Percentiles rank a stretch among this genome's conserved stretches.
Conservation (phyloP, 2,888 invertebrate species). For the Tipula confusa region DNA sequence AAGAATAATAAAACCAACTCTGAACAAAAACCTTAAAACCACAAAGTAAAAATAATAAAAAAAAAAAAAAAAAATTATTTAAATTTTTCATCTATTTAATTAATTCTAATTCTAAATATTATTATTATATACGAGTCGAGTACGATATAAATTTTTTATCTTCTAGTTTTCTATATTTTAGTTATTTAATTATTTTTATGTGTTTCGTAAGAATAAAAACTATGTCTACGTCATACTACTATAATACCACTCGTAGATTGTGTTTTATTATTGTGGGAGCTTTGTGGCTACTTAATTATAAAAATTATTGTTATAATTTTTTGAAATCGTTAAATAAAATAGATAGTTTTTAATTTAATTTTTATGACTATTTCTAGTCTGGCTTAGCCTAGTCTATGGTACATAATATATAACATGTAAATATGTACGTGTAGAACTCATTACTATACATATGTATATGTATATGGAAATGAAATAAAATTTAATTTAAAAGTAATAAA, state of each 20-base stretch:
- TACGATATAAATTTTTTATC: neutral
- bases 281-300: neutral
- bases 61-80: neutral
- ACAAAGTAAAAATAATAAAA: conserved; percentile 3
- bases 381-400: too few species aligned
- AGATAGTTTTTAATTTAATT: neutral
- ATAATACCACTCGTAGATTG: too few species aligned
- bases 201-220: neutral
- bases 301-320: neutral
- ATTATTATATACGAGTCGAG: neutral
- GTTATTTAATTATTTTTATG: conserved; percentile 3
- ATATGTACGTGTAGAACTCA: neutral
- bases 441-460: too few species aligned
- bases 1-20: neutral
- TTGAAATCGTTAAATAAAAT: neutral
- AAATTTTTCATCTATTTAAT: conserved; percentile 12
- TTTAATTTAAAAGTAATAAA: neutral
- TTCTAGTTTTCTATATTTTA: neutral
- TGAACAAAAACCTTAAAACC: neutral
- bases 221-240: neutral
- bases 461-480: neutral
- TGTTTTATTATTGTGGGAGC: conserved; percentile 12
- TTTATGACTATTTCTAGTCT: neutral
- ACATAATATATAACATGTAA: too few species aligned
- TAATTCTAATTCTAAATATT: neutral